phyloP scores from a whole-genome alignment of 2,888 invertebrate genomes.

The Brachyptera putata region DNA sequence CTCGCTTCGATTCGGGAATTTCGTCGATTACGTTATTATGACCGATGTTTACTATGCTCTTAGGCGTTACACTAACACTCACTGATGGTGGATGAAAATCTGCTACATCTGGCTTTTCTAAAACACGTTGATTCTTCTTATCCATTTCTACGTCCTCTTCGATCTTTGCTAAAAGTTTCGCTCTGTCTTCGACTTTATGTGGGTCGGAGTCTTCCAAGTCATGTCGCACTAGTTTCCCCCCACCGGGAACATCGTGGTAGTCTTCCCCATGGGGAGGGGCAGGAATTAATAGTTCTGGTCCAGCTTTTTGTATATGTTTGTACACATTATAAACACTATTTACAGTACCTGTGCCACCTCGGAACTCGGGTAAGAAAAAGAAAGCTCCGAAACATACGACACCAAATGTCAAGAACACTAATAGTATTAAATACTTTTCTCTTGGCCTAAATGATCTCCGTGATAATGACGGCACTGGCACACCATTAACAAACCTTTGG shows the following conservation, averaged over 20 bases:
- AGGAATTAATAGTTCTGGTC: constrained; percentile 83
- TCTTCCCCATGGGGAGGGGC: constrained; percentile 57
- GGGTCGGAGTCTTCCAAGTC: constrained; percentile 54
- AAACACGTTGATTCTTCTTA: constrained; percentile 54
- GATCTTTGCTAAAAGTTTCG: constrained; percentile 75
- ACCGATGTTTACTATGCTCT: constrained; percentile 29
- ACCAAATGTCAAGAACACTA: constrained; percentile 86
- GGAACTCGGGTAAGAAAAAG: constrained; percentile 87
- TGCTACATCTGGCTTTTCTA: constrained; percentile 67
- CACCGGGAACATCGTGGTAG: constrained; percentile 30
- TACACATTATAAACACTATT: constrained; percentile 82
- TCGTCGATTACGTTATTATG: constrained; percentile 38
- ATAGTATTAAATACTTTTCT: constrained; percentile 88
- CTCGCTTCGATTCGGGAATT: constrained; percentile 33
- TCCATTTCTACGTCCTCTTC: constrained; percentile 71
- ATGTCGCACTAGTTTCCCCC: constrained; percentile 37
- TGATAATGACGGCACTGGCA: constrained; percentile 63
- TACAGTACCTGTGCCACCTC: constrained; percentile 58
- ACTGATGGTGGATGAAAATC: constrained; percentile 39
- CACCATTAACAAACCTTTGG: constrained; percentile 71
- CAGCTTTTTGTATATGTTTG: constrained; percentile 84
- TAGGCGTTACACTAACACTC: constrained; percentile 41
- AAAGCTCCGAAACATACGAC: constrained; percentile 90
- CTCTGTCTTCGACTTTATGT: constrained; percentile 71
- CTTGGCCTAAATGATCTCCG: constrained; percentile 79